phyloP scores from a whole-genome alignment of 2,888 invertebrate genomes.

The Ornithoptera alexandrae region DNA sequence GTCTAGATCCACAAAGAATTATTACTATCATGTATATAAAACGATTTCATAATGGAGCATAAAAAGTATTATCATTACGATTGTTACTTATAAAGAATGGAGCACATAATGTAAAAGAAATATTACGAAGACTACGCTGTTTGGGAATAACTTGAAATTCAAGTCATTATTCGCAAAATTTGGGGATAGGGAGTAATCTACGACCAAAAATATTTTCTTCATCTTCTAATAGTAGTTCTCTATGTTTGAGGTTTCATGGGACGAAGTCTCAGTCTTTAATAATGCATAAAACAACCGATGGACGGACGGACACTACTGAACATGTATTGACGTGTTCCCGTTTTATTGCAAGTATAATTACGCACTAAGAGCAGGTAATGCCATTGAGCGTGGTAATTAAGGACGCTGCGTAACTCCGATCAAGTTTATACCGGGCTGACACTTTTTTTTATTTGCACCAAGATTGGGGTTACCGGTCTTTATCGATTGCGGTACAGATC shows the following conservation, averaged over 20 bases:
- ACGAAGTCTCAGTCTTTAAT: background rate
- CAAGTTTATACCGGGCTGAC: constrained; percentile 23
- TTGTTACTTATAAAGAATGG: too few relatives aligned
- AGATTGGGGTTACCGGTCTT: constrained; percentile 25
- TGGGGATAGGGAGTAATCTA: too few relatives aligned
- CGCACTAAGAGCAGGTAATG: constrained; percentile 22
- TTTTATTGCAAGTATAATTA: constrained; percentile 14
- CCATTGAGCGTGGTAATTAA: constrained; percentile 26
- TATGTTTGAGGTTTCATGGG: background rate
- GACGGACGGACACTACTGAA: background rate
- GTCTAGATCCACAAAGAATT: too few relatives aligned
- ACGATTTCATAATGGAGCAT: background rate
- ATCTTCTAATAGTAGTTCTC: too few relatives aligned
- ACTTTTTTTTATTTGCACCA: constrained; percentile 18
- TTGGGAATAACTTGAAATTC: too few relatives aligned
- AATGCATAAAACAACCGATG: background rate
- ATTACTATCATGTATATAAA: background rate
- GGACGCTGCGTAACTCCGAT: constrained; percentile 19
- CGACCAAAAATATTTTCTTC: too few relatives aligned
- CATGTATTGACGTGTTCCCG: constrained; percentile 1
- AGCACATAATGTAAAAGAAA: too few relatives aligned
- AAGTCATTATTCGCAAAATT: too few relatives aligned
- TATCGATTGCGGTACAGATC: constrained; percentile 22
- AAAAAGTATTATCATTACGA: background rate
- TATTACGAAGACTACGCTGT: too few relatives aligned